Evolutionary conservation across 2,113 vertebrate genomes (phyloP).

Genomic region (Patagioenas fasciata): DNA sequence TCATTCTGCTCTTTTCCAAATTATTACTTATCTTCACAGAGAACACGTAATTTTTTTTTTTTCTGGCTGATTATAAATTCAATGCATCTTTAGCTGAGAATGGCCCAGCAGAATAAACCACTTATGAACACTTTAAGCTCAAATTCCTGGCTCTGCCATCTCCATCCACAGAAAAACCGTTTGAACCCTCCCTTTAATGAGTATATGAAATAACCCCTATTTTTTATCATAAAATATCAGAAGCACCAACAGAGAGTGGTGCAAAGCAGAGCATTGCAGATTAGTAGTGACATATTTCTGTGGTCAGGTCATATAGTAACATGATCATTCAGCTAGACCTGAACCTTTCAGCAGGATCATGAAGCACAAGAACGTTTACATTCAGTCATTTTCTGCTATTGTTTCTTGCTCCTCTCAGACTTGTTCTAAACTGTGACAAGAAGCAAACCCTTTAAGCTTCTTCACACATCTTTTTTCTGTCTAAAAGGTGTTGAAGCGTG

Average conservation of each 20-base stretch:
- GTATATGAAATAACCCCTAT: not conserved
- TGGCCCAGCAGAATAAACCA: not conserved
- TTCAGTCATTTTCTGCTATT: conserved; percentile 52
- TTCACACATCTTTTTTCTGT: conserved; percentile 2
- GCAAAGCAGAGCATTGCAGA: not conserved
- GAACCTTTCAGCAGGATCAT: conserved; percentile 14
- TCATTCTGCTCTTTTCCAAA: not conserved
- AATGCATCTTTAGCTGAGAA: not conserved
- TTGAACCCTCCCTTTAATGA: not conserved
- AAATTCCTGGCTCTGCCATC: not conserved
- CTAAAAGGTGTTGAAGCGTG: not conserved
- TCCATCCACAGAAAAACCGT: not conserved
- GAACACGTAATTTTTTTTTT: not conserved
- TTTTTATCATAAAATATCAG: not conserved
- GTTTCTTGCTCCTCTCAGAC: conserved; percentile 33
- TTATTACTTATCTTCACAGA: not conserved
- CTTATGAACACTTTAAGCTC: not conserved
- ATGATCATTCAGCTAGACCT: not conserved
- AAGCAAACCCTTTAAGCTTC: not conserved
- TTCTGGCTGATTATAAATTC: not conserved
- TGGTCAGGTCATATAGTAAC: not conserved
- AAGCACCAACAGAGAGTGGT: not conserved
- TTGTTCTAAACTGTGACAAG: conserved; percentile 12
- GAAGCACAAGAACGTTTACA: conserved; percentile 32
- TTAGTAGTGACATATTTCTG: not conserved